Conservation (phyloP, 2,888 invertebrate species). For the Drosophila crucigera region DNA sequence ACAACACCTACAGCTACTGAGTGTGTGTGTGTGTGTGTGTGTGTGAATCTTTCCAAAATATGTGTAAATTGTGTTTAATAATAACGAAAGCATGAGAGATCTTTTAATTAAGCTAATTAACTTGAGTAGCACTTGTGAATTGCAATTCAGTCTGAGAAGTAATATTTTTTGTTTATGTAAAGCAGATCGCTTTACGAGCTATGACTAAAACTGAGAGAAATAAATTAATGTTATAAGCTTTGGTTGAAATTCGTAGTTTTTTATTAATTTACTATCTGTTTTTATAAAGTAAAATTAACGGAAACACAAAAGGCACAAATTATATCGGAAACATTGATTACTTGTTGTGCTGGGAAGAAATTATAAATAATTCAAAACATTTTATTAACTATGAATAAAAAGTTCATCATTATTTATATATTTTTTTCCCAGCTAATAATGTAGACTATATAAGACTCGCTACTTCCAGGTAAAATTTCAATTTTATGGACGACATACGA, state of each 20-base stretch:
- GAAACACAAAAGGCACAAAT: neutral
- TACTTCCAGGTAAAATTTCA: neutral
- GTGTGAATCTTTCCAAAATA: slow-evolving; percentile 5
- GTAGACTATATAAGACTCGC: neutral
- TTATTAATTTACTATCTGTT: neutral
- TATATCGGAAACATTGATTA: neutral
- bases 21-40: neutral
- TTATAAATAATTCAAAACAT: neutral
- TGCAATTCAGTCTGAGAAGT: neutral
- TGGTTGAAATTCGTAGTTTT: neutral
- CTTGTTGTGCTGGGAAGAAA: neutral
- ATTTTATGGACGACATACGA: neutral
- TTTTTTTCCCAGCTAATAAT: neutral
- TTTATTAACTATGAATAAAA: neutral
- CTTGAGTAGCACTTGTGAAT: neutral
- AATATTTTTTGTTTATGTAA: neutral
- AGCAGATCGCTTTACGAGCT: neutral
- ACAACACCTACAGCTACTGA: slow-evolving; percentile 18
- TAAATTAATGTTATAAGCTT: neutral
- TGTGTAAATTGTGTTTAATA: neutral
- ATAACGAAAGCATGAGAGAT: neutral
- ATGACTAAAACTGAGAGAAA: neutral
- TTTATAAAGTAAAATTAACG: neutral
- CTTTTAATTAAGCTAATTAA: neutral
- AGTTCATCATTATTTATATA: neutral